Evolutionary conservation across 2,888 invertebrate species (phyloP).

Genomic region (Eupithecia inturbata): DNA sequence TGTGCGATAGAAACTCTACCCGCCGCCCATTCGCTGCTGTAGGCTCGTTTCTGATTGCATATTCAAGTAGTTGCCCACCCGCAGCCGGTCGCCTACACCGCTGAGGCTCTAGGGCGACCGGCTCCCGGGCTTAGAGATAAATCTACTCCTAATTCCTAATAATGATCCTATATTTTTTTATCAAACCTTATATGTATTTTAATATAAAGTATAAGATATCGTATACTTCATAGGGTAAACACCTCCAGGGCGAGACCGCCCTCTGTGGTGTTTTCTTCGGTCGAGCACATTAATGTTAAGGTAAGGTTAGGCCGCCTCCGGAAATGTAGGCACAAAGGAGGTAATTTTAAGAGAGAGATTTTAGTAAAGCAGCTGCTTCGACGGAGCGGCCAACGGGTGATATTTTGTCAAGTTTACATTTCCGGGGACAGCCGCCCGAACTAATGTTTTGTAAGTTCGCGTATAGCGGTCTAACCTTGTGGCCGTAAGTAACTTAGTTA

Average conservation of each 20-base stretch:
- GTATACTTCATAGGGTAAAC: constrained; percentile 70
- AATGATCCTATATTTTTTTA: constrained; percentile 80
- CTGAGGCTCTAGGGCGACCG: constrained; percentile 46
- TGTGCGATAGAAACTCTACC: constrained; percentile 55
- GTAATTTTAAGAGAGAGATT: constrained; percentile 56
- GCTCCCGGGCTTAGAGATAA: constrained; percentile 62
- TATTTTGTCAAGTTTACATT: constrained; percentile 52
- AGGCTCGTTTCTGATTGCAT: constrained; percentile 55
- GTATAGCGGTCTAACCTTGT: constrained; percentile 54
- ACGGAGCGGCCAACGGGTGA: constrained; percentile 22
- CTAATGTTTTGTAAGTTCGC: constrained; percentile 61
- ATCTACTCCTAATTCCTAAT: constrained; percentile 76
- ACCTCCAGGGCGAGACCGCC: constrained; percentile 71
- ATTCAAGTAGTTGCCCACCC: constrained; percentile 60
- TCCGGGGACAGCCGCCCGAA: constrained; percentile 65
- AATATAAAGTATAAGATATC: constrained; percentile 70
- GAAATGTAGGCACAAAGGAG: constrained; percentile 56
- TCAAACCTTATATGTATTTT: constrained; percentile 71
- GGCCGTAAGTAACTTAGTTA: constrained; percentile 54
- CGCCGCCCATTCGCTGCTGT: constrained; percentile 27
- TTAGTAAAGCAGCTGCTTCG: constrained; percentile 40
- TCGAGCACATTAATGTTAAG: constrained; percentile 56
- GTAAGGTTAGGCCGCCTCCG: constrained; percentile 57
- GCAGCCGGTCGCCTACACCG: constrained; percentile 43
- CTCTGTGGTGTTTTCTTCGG: constrained; percentile 82